Evolutionary conservation across 2,797 vertebrate species (phyloP).

Genomic region (Sebastiscus albofasciatus): DNA sequence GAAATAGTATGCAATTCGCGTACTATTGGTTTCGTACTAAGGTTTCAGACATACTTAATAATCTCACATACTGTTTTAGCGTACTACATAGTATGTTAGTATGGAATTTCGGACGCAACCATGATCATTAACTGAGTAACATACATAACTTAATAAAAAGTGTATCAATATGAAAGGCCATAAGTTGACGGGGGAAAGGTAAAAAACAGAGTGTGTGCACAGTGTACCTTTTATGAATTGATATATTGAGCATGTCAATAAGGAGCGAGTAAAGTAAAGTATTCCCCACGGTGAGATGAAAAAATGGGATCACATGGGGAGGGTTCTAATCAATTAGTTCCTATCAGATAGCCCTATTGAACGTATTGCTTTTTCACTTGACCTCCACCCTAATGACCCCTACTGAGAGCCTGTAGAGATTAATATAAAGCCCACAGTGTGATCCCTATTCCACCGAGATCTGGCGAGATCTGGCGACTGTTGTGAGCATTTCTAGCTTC

Average conservation of each 20-base stretch:
- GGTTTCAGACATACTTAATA: too few species aligned
- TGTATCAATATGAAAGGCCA: background rate
- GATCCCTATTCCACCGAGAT: conserved; percentile 20
- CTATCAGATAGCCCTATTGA: conserved; percentile 9
- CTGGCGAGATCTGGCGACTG: background rate
- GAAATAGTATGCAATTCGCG: too few species aligned
- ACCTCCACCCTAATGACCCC: conserved; percentile 27
- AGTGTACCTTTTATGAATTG: background rate
- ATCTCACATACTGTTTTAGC: too few species aligned
- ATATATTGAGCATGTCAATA: background rate
- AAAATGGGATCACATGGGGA: background rate
- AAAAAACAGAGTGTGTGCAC: background rate
- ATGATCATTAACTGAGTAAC: background rate
- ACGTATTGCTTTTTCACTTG: conserved; percentile 32
- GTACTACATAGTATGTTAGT: too few species aligned
- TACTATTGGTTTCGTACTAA: too few species aligned
- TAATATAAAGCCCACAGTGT: conserved; percentile 12
- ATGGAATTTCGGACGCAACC: too few species aligned
- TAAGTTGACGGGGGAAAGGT: background rate
- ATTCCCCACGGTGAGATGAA: background rate
- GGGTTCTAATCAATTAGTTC: conserved; percentile 21
- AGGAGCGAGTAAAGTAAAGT: background rate
- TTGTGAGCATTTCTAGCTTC: conserved; percentile 17
- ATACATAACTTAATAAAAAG: background rate
- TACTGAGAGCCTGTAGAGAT: conserved; percentile 21